Conservation (phyloP, 1,140 invertebrate genomes). For the Drosophila grimshawi region DNA sequence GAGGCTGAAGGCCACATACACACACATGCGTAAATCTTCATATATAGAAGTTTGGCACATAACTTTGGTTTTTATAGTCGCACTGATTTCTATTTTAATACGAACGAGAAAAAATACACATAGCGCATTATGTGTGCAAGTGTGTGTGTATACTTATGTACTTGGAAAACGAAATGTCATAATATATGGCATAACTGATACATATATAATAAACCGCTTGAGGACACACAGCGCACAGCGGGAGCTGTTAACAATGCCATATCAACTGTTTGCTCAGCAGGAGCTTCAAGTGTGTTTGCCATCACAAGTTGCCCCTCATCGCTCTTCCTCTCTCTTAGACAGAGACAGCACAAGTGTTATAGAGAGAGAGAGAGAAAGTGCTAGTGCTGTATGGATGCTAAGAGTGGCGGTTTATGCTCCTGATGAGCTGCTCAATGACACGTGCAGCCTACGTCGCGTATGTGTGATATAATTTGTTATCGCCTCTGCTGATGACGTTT, state of each 20-base stretch:
- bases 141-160: conserved; percentile 28
- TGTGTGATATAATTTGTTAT: conserved; percentile 79
- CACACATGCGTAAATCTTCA: conserved; percentile 24
- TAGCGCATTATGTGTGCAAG: conserved; percentile 6
- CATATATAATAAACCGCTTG: conserved; percentile 78
- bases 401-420: conserved; percentile 39
- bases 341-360: conserved; percentile 15
- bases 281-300: neutral
- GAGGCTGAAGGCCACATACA: conserved; percentile 12
- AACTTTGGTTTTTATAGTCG: conserved; percentile 45
- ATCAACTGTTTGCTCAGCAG: conserved; percentile 62
- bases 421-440: conserved; percentile 71
- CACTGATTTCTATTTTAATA: conserved; percentile 47
- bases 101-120: neutral
- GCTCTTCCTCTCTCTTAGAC: conserved; percentile 68
- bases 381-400: neutral
- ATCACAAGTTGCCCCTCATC: conserved; percentile 3
- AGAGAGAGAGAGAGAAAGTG: neutral
- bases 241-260: conserved; percentile 64
- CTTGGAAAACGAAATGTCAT: conserved; percentile 71
- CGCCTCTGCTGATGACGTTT: conserved; percentile 41
- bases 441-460: conserved; percentile 64
- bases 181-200: conserved; percentile 63
- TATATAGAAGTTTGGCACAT: conserved; percentile 40
- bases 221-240: conserved; percentile 39